These are phyloP conservation scores for Dinoponera quadriceps DNA, from an alignment of 1,140 invertebrate genomes.

Conservation along the genomic window DNA sequence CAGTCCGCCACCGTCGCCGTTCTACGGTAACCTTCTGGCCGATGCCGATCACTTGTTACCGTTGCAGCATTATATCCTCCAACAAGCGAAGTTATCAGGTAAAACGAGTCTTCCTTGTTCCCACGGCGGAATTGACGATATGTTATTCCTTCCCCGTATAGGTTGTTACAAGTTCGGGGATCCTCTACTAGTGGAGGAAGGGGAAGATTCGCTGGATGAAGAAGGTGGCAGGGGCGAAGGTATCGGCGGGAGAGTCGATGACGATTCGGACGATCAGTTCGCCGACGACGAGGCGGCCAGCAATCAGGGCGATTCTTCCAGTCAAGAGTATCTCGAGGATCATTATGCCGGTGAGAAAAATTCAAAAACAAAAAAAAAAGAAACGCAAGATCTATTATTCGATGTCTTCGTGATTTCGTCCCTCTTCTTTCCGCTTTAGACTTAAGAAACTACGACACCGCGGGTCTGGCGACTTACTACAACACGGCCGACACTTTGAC, in stretches of 20 bases:
- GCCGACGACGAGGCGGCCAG: constrained; percentile 89
- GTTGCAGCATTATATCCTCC: constrained; percentile 94
- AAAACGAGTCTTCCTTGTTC: constrained; percentile 4
- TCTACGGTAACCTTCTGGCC: constrained; percentile 81
- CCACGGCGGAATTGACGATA: neutral
- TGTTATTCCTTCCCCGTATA: constrained; percentile 53
- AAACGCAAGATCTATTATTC: neutral
- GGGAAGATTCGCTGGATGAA: constrained; percentile 88
- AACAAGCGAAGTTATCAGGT: constrained; percentile 92
- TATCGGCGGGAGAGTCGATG: constrained; percentile 82
- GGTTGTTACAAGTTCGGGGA: constrained; percentile 89
- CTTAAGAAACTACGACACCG: constrained; percentile 83
- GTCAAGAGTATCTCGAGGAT: constrained; percentile 87
- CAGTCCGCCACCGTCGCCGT: constrained; percentile 83
- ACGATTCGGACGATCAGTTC: constrained; percentile 88
- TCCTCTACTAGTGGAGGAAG: constrained; percentile 87
- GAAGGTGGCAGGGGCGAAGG: constrained; percentile 83
- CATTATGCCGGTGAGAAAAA: constrained; percentile 81
- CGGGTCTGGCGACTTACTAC: constrained; percentile 84
- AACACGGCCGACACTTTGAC: constrained; percentile 83
- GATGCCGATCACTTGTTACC: constrained; percentile 90
- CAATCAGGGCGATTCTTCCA: constrained; percentile 87
- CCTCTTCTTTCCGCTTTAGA: constrained; percentile 71
- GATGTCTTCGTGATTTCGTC: neutral
- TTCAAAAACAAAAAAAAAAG: neutral